These are phyloP conservation scores for Aphelocoma californica DNA, from an alignment of 2,797 vertebrate species.

Conservation along the genomic window DNA sequence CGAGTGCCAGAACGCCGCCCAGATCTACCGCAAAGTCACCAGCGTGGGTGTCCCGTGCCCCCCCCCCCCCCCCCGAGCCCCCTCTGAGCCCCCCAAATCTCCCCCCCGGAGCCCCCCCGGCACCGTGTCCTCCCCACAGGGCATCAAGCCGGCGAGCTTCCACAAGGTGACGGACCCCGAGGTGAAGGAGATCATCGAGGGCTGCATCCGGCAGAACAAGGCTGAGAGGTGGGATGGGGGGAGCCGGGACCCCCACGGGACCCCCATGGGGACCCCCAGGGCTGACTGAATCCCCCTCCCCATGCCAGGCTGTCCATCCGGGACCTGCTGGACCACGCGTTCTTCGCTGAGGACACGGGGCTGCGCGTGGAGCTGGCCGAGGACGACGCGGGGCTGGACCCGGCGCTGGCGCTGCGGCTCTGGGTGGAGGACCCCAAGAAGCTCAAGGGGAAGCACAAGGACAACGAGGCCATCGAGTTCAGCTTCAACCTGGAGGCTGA, in stretches of 20 bases:
- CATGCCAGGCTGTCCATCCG: conserved; percentile 65
- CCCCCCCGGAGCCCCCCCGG: neutral
- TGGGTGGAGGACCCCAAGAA: conserved; percentile 97
- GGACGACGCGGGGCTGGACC: conserved; percentile 82
- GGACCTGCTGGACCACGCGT: conserved; percentile 88
- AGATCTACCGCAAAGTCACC: conserved; percentile 98
- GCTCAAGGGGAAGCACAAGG: conserved; percentile 94
- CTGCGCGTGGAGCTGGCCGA: conserved; percentile 92
- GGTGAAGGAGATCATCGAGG: conserved; percentile 95
- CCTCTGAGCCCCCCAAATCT: no score
- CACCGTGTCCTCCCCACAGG: conserved; percentile 68
- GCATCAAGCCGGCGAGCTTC: conserved; percentile 95
- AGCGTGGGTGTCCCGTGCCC: conserved; percentile 75
- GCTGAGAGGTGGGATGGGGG: conserved; percentile 80
- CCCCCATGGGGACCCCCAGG: no score
- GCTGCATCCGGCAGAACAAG: conserved; percentile 93
- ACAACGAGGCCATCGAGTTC: conserved; percentile 97
- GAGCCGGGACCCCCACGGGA: neutral
- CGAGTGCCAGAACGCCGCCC: conserved; percentile 95
- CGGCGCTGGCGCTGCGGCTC: conserved; percentile 87
- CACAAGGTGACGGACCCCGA: conserved; percentile 94
- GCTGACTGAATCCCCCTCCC: no score
- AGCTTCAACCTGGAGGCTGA: conserved; percentile 91
- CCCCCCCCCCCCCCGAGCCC: no score
- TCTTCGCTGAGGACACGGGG: conserved; percentile 94